These are phyloP conservation scores for Chondrilla cf. caribensis DNA, from an alignment of 37 sponge, comb jelly and placozoan species.

Conservation along the genomic window DNA sequence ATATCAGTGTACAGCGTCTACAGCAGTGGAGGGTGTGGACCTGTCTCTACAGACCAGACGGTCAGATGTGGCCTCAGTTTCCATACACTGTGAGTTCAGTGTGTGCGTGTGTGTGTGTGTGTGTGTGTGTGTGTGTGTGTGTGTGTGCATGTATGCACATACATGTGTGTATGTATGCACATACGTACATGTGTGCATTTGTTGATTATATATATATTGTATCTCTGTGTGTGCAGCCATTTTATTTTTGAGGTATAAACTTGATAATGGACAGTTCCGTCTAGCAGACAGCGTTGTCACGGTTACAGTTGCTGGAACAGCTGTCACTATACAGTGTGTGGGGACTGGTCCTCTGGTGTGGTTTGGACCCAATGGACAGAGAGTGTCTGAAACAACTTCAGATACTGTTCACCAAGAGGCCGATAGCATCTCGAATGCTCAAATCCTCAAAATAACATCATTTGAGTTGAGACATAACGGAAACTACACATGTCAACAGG, in stretches of 20 bases:
- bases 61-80: too few relatives aligned
- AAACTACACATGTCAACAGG: not conserved
- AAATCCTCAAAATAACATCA: not conserved
- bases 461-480: not conserved
- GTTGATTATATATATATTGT: too few relatives aligned
- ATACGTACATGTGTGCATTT: not conserved
- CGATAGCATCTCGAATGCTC: not conserved
- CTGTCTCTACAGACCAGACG: too few relatives aligned
- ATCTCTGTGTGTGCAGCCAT: too few relatives aligned
- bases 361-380: not conserved
- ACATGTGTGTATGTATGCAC: not conserved
- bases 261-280: not conserved
- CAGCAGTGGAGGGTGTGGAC: too few relatives aligned
- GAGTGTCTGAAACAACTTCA: not conserved
- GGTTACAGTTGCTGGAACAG: not conserved
- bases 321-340: not conserved
- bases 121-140: not conserved
- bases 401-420: not conserved
- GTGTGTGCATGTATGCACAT: not conserved
- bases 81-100: too few relatives aligned
- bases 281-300: not conserved
- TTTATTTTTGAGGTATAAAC: not conserved
- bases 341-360: not conserved
- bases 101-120: not conserved
- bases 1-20: not conserved